These are phyloP conservation scores for Tapera naevia DNA, from an alignment of 2,797 vertebrate genomes.

Conservation along the genomic window DNA sequence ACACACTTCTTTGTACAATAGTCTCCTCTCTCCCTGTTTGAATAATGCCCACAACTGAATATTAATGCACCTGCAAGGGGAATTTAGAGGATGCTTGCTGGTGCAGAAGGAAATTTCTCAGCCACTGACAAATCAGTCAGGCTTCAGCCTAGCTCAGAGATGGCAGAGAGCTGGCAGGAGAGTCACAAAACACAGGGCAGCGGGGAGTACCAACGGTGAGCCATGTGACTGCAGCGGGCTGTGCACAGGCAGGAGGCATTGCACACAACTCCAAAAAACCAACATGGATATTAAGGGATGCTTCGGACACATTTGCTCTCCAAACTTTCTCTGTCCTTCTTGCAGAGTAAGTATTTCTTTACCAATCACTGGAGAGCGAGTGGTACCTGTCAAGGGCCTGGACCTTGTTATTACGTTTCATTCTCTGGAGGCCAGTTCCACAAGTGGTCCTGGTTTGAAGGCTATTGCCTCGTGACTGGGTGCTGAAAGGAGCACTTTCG, in stretches of 20 bases:
- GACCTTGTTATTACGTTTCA: neutral
- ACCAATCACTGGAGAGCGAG: neutral
- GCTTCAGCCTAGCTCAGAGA: neutral
- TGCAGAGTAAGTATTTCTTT: neutral
- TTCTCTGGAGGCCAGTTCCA: neutral
- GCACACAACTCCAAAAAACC: neutral
- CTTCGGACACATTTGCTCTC: neutral
- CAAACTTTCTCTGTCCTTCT: neutral
- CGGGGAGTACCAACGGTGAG: neutral
- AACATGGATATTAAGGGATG: neutral
- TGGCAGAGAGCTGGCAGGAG: neutral
- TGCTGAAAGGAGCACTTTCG: neutral
- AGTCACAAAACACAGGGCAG: rapidly evolving
- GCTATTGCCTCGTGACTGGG: neutral
- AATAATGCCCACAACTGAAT: neutral
- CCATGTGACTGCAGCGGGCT: neutral
- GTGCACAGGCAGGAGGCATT: neutral
- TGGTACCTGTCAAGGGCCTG: neutral
- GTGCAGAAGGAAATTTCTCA: neutral
- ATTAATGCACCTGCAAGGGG: neutral
- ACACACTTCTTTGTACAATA: rapidly evolving
- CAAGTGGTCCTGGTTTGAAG: neutral
- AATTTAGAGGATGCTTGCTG: neutral
- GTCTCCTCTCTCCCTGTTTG: neutral
- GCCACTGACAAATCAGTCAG: neutral